These are phyloP conservation scores for Notothenia coriiceps DNA, from an alignment of 2,113 vertebrate genomes.

Conservation along the genomic window DNA sequence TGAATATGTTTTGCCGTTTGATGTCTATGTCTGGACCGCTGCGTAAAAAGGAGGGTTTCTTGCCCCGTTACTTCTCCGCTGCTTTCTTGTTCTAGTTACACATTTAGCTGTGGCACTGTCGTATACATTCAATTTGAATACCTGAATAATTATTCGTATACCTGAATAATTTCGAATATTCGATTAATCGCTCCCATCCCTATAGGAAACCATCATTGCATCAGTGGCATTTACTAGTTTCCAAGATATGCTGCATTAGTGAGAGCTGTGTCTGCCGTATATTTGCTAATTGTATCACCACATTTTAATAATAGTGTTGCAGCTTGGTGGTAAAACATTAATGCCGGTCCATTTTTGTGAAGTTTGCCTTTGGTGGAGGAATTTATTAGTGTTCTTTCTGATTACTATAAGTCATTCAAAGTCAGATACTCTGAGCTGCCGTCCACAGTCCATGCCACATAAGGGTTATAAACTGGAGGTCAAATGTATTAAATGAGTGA, in stretches of 20 bases:
- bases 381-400: not conserved
- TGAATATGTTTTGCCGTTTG: no score
- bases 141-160: no score
- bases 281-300: not conserved
- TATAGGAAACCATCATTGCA: not conserved
- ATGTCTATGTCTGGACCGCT: no score
- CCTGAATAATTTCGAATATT: no score
- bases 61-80: no score
- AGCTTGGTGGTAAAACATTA: not conserved
- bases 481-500: not conserved
- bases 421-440: not conserved
- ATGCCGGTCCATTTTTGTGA: not conserved
- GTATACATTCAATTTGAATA: no score
- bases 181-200: no score
- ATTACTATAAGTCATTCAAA: conserved; percentile 5
- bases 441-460: no score
- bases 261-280: not conserved
- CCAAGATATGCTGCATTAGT: not conserved
- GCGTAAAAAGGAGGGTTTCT: no score
- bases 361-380: not conserved
- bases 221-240: conserved; percentile 16
- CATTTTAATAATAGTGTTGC: not conserved
- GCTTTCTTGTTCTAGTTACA: no score
- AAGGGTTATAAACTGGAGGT: not conserved
- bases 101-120: no score